A percentile compares a stretch with the other conserved stretches of the same genome.
phyloP scores from a whole-genome alignment of 2,888 invertebrate species.

The Priocnemis perturbator region DNA sequence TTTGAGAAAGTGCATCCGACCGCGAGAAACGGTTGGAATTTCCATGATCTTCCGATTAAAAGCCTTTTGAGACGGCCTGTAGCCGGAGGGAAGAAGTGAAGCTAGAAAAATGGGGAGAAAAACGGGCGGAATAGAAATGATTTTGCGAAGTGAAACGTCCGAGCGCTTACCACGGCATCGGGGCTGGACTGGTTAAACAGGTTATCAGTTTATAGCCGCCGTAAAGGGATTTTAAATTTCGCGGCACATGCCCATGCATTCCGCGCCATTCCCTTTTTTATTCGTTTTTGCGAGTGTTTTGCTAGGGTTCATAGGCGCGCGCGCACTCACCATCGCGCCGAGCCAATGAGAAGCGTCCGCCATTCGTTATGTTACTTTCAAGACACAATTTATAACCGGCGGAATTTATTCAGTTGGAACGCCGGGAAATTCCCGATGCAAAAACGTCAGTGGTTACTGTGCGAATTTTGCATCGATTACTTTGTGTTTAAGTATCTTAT shows the following conservation, averaged over 20 bases:
- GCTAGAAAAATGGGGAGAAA: slow-evolving; percentile 12
- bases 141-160: slow-evolving; percentile 46
- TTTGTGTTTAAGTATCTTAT: too few species aligned
- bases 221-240: slow-evolving; percentile 74
- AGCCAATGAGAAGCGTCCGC: slow-evolving; percentile 26
- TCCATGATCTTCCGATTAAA: too few species aligned
- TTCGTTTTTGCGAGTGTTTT: slow-evolving; percentile 28
- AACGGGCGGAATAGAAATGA: slow-evolving; percentile 41
- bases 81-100: not conserved
- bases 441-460: too few species aligned
- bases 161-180: slow-evolving; percentile 25
- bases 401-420: too few species aligned
- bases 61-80: too few species aligned
- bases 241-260: slow-evolving; percentile 67
- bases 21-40: too few species aligned
- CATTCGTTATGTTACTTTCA: slow-evolving; percentile 1
- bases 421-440: too few species aligned
- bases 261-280: slow-evolving; percentile 47
- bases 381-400: not conserved
- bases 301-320: slow-evolving; percentile 2
- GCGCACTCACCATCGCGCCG: not conserved
- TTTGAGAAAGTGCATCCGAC: too few species aligned
- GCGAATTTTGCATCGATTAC: too few species aligned
- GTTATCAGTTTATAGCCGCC: slow-evolving; percentile 71
- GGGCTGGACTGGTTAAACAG: slow-evolving; percentile 70